Conservation (phyloP, 1,140 invertebrate species). For the Ganaspis sp. region DNA sequence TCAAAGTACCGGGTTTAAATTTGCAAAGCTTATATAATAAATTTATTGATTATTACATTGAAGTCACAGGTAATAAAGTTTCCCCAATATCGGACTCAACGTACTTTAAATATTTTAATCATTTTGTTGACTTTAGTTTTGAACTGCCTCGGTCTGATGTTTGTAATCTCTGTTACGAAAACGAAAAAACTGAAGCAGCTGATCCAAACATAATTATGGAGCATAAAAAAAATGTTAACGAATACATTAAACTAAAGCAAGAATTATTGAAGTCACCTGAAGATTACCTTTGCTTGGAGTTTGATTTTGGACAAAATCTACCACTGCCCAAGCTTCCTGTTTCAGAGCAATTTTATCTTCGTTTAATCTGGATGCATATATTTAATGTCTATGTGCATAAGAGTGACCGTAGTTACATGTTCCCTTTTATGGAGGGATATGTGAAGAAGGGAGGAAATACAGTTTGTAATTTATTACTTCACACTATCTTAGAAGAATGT, state of each 20-base stretch:
- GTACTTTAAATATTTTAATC: conserved; percentile 33
- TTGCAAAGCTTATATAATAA: not conserved
- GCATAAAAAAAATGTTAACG: conserved; percentile 1
- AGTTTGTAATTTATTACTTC: not conserved
- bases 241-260: not conserved
- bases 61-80: not conserved
- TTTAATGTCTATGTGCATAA: conserved; percentile 15
- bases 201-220: not conserved
- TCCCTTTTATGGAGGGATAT: conserved; percentile 4
- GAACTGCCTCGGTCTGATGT: conserved; percentile 20
- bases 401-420: conserved; percentile 1
- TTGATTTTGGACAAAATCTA: conserved; percentile 16
- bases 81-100: not conserved
- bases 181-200: not conserved
- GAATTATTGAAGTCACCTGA: not conserved
- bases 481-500: not conserved
- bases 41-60: conserved; percentile 15
- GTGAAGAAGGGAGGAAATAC: conserved; percentile 23
- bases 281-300: not conserved
- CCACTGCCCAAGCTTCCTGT: conserved; percentile 2
- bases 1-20: not conserved
- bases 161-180: conserved; percentile 1
- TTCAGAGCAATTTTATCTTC: not conserved
- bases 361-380: conserved; percentile 5
- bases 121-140: conserved; percentile 16